Evolutionary conservation across 2,113 vertebrate genomes (phyloP).

Genomic region (Desmodus rotundus): DNA sequence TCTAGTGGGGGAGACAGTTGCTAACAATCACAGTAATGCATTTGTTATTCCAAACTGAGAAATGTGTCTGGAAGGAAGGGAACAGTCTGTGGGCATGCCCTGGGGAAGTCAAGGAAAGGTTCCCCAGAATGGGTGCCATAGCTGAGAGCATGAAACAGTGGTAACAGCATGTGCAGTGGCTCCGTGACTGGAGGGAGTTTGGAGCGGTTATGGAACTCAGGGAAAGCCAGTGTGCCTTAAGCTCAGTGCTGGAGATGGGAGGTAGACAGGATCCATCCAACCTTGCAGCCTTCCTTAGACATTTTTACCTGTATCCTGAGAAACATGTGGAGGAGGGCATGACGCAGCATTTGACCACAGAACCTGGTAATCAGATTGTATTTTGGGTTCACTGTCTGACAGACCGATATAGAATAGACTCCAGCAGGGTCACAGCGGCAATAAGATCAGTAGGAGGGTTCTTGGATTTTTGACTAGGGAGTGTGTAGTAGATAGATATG

Average conservation of each 20-base stretch:
- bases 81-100: background rate
- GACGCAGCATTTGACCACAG: background rate
- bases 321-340: background rate
- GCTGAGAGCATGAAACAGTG: background rate
- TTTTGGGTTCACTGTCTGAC: background rate
- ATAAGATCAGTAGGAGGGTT: background rate
- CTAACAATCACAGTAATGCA: background rate
- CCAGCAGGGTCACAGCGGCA: background rate
- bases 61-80: background rate
- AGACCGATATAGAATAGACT: background rate
- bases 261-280: accelerated
- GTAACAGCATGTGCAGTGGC: too few species aligned
- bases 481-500: too few species aligned
- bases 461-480: background rate
- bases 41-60: background rate
- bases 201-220: background rate
- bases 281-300: background rate
- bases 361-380: too few species aligned
- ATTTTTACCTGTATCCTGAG: background rate
- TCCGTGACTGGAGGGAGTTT: background rate
- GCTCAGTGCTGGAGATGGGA: background rate
- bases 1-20: background rate
- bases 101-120: background rate
- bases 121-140: background rate
- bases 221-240: background rate